Evolutionary conservation across 1,140 invertebrate genomes (phyloP).

Genomic region (Mamestra configurata): DNA sequence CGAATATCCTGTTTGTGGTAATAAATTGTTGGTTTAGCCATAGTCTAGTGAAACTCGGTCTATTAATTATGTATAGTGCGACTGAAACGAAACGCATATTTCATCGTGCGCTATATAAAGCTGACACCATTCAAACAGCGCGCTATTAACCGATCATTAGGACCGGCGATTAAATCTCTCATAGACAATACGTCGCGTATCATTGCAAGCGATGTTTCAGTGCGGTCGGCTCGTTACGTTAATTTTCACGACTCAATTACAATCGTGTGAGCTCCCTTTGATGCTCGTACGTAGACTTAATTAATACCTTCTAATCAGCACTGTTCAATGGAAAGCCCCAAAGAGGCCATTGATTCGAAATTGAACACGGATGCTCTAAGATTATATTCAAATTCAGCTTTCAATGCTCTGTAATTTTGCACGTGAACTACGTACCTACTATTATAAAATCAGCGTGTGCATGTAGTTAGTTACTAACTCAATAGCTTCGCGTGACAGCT

Average conservation of each 20-base stretch:
- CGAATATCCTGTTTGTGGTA: conserved; percentile 37
- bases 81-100: conserved; percentile 56
- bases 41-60: not conserved
- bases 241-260: conserved; percentile 30
- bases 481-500: conserved; percentile 56
- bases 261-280: conserved; percentile 5
- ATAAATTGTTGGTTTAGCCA: conserved; percentile 14
- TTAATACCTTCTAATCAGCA: conserved; percentile 54
- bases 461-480: conserved; percentile 32
- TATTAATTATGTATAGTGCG: conserved; percentile 5
- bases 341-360: not conserved
- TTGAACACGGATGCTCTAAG: conserved; percentile 5
- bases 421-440: not conserved
- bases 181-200: conserved; percentile 31
- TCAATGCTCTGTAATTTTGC: too few relatives aligned
- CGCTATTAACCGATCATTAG: conserved; percentile 57
- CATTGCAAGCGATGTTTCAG: conserved; percentile 25
- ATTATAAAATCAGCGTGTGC: conserved; percentile 10
- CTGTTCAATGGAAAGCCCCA: not conserved
- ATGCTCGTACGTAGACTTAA: conserved; percentile 16
- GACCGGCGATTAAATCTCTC: conserved; percentile 41
- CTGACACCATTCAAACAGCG: conserved; percentile 49
- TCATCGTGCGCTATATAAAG: conserved; percentile 55
- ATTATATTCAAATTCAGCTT: conserved; percentile 11
- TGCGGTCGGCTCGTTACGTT: conserved; percentile 36